phyloP scores from a whole-genome alignment of 2,797 vertebrate genomes.

The Hylomyscus alleni region DNA sequence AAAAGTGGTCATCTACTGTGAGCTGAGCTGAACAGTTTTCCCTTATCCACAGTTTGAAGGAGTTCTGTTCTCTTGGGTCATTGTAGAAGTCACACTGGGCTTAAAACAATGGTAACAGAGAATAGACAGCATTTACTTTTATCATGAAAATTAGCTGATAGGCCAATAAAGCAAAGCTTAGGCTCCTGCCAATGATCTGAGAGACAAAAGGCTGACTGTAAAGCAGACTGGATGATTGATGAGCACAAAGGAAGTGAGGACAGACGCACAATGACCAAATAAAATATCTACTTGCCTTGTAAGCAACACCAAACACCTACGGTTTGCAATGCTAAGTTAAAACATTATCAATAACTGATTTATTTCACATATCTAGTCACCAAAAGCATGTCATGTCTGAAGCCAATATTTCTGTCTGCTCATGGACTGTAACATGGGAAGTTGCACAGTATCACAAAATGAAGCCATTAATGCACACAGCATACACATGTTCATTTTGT shows the following conservation, averaged over 20 bases:
- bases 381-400: neutral
- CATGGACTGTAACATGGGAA: neutral
- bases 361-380: neutral
- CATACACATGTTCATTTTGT: neutral
- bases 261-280: neutral
- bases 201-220: too few relatives aligned
- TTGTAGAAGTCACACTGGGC: neutral
- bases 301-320: neutral
- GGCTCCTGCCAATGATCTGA: neutral
- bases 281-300: neutral
- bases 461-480: neutral
- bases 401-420: neutral
- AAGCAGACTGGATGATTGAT: neutral
- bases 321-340: neutral
- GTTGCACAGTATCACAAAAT: neutral
- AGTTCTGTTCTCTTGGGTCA: neutral
- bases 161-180: neutral
- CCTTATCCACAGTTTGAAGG: neutral
- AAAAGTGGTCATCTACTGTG: neutral
- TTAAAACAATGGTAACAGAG: neutral
- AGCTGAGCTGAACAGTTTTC: neutral
- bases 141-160: neutral
- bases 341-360: neutral
- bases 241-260: neutral
- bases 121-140: neutral